A percentile compares a stretch with the other conserved stretches of the same genome.
These are phyloP conservation scores for Hypomecis punctinalis DNA, from an alignment of 2,888 invertebrate species.

Conservation along the genomic window DNA sequence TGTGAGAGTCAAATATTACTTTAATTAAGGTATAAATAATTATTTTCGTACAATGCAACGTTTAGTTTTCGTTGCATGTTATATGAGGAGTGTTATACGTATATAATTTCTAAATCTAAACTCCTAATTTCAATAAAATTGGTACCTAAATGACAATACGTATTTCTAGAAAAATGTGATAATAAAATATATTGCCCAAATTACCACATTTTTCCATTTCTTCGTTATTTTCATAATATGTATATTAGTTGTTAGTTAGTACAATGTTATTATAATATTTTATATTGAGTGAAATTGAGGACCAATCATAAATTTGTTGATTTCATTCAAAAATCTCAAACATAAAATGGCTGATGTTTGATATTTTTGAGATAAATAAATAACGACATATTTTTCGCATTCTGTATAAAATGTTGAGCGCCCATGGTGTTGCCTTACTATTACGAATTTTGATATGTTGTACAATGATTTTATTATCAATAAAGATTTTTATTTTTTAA, in stretches of 20 bases:
- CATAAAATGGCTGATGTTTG: slow-evolving; percentile 79
- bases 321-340: slow-evolving; percentile 74
- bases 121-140: not conserved
- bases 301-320: slow-evolving; percentile 50
- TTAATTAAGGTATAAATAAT: slow-evolving; percentile 6
- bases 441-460: slow-evolving; percentile 61
- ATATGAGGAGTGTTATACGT: no score
- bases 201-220: slow-evolving; percentile 46
- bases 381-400: slow-evolving; percentile 31
- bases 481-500: slow-evolving; percentile 80
- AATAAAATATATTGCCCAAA: slow-evolving; percentile 49
- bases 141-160: slow-evolving; percentile 26
- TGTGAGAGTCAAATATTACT: slow-evolving; percentile 6
- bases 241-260: slow-evolving; percentile 42
- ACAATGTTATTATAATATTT: slow-evolving; percentile 35
- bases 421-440: slow-evolving; percentile 71
- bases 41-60: not conserved
- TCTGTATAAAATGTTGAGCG: slow-evolving; percentile 47
- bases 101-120: slow-evolving; percentile 8
- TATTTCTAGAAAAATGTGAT: slow-evolving; percentile 41
- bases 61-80: not conserved
- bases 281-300: slow-evolving; percentile 50
- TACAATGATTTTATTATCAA: slow-evolving; percentile 73
- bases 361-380: slow-evolving; percentile 68
- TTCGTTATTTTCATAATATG: slow-evolving; percentile 27